Percentiles rank a stretch among this genome's conserved stretches.
phyloP scores from a whole-genome alignment of 2,797 vertebrate species.

The Anabas testudineus region DNA sequence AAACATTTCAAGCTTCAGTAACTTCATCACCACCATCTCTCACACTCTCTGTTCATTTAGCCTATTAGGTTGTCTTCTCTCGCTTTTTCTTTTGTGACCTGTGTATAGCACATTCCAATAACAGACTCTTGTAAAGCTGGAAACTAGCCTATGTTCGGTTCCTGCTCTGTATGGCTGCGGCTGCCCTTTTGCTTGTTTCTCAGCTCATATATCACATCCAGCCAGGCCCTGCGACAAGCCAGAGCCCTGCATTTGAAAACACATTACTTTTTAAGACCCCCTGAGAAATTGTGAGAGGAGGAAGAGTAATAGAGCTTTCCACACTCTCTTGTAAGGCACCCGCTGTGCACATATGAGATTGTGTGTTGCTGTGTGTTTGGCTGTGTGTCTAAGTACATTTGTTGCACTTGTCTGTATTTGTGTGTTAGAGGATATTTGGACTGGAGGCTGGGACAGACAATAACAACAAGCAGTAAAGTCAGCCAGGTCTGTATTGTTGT shows the following conservation, averaged over 20 bases:
- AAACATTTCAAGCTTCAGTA: not conserved
- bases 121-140: slow-evolving; percentile 14
- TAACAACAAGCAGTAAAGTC: slow-evolving; percentile 33
- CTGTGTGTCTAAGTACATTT: slow-evolving; percentile 26
- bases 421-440: slow-evolving; percentile 36
- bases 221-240: slow-evolving; percentile 62
- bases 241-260: slow-evolving; percentile 77
- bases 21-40: not conserved
- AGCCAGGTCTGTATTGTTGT: slow-evolving; percentile 8
- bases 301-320: slow-evolving; percentile 76
- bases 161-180: slow-evolving; percentile 21
- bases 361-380: slow-evolving; percentile 38
- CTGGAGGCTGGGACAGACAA: slow-evolving; percentile 28
- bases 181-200: slow-evolving; percentile 62
- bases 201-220: slow-evolving; percentile 69
- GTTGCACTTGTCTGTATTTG: slow-evolving; percentile 11
- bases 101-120: slow-evolving; percentile 23
- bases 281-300: slow-evolving; percentile 75
- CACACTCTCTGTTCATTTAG: not conserved
- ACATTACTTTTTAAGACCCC: slow-evolving; percentile 80
- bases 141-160: slow-evolving; percentile 6
- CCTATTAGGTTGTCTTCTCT: not conserved
- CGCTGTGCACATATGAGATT: slow-evolving; percentile 69
- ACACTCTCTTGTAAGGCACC: slow-evolving; percentile 66
- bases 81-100: not conserved